These are phyloP conservation scores for Iguana delicatissima DNA, from an alignment of 2,797 vertebrate species.

Conservation along the genomic window DNA sequence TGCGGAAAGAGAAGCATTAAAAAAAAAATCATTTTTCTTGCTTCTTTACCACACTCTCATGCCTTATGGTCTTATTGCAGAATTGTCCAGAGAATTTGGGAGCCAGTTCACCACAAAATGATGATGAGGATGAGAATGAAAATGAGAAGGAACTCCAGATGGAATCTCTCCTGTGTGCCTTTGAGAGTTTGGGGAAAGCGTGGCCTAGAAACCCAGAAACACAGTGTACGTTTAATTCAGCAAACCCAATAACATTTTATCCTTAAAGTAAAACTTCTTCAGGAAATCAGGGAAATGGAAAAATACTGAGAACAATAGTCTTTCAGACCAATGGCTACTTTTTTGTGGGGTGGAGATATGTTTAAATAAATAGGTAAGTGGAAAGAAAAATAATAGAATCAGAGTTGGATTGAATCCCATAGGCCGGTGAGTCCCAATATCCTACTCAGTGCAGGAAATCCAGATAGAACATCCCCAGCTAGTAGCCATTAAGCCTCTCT, in stretches of 20 bases:
- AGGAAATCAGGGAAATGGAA: not conserved
- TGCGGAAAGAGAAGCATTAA: not conserved
- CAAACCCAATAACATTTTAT: not conserved
- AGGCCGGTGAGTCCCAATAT: too few relatives aligned
- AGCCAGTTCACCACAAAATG: slow-evolving; percentile 70
- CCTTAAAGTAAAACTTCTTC: not conserved
- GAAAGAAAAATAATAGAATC: too few relatives aligned
- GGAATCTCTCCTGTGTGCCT: slow-evolving; percentile 91
- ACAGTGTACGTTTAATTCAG: slow-evolving; percentile 84
- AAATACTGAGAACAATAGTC: not conserved
- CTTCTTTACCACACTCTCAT: not conserved
- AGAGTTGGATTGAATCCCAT: too few relatives aligned
- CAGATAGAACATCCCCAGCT: too few relatives aligned
- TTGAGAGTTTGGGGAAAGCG: slow-evolving; percentile 92
- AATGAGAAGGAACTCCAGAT: slow-evolving; percentile 90
- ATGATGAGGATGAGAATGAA: slow-evolving; percentile 83
- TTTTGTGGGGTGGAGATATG: too few relatives aligned
- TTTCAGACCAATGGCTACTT: too few relatives aligned
- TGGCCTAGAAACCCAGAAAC: slow-evolving; percentile 90
- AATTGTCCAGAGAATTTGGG: slow-evolving; percentile 83
- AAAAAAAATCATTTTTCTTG: not conserved
- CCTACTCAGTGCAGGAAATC: too few relatives aligned
- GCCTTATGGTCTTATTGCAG: slow-evolving; percentile 71
- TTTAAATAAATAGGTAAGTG: too few relatives aligned
- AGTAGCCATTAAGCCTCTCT: too few relatives aligned